Evolutionary conservation across 2,888 invertebrate genomes (phyloP).

Genomic region (Himalopsyche tibetana): DNA sequence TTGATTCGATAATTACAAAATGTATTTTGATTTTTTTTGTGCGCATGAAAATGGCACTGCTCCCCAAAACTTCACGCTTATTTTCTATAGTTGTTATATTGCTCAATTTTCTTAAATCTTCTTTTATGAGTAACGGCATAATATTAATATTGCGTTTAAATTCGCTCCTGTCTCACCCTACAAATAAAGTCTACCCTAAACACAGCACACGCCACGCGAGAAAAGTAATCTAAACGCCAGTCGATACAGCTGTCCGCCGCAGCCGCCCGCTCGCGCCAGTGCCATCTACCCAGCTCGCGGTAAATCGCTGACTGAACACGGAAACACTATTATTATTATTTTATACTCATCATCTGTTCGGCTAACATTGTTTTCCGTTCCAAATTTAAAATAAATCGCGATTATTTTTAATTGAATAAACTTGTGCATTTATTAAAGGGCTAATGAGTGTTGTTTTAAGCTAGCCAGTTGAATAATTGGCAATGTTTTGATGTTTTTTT

Average conservation of each 20-base stretch:
- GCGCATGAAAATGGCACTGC: too few relatives aligned
- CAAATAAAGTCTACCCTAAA: conserved; percentile 59
- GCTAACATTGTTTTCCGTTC: not conserved
- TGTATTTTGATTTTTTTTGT: too few relatives aligned
- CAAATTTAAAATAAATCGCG: conserved; percentile 5
- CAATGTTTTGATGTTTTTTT: not conserved
- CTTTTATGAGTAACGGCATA: not conserved
- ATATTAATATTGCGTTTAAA: not conserved
- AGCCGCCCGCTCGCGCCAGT: conserved; percentile 41
- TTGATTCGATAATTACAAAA: too few relatives aligned
- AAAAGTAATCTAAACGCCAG: conserved; percentile 46
- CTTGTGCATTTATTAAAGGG: not conserved
- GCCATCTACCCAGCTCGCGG: conserved; percentile 23
- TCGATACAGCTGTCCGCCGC: conserved; percentile 60
- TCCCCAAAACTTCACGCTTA: too few relatives aligned
- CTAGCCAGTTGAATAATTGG: not conserved
- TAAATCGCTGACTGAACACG: conserved; percentile 13
- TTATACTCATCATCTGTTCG: conserved; percentile 9
- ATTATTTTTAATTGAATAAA: conserved; percentile 1
- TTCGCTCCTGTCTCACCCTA: conserved; percentile 57
- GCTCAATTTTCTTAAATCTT: not conserved
- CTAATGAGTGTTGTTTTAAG: not conserved
- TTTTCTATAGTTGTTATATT: too few relatives aligned
- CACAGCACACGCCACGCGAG: conserved; percentile 58
- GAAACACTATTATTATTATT: conserved; percentile 14